These are phyloP conservation scores for Nycticryphes semicollaris DNA, from an alignment of 2,113 vertebrate genomes.

Conservation along the genomic window DNA sequence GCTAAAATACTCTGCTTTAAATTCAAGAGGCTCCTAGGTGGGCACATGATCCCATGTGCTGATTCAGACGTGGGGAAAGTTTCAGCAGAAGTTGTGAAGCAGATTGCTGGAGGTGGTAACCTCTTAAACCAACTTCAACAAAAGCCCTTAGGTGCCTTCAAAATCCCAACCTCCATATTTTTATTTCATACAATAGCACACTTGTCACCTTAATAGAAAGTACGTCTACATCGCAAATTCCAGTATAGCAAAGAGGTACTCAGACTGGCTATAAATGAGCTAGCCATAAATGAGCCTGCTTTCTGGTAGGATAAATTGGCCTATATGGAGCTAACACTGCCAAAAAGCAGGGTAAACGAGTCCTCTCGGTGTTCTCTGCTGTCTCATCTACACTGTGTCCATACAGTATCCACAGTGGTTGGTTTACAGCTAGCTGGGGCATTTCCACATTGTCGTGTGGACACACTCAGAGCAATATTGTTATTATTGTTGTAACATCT, in stretches of 20 bases:
- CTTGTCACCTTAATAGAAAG: background rate
- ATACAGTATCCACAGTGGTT: background rate
- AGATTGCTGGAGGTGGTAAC: background rate
- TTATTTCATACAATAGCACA: background rate
- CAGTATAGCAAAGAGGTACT: background rate
- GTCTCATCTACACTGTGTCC: background rate
- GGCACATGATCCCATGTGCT: accelerated
- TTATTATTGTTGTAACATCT: background rate
- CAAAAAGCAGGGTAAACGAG: conserved; percentile 32
- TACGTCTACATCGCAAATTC: background rate
- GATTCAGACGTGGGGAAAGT: background rate
- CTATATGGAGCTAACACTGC: background rate
- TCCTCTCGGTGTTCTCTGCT: background rate
- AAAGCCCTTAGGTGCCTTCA: background rate
- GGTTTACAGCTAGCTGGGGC: background rate
- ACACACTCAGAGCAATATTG: background rate
- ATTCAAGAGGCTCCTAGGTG: background rate
- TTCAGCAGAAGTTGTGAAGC: background rate
- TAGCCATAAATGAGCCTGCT: background rate
- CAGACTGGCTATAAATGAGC: conserved; percentile 24
- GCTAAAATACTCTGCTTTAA: background rate
- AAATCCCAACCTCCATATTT: background rate
- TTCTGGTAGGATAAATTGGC: conserved; percentile 18
- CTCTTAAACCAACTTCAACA: background rate
- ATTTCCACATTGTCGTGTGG: background rate